These are phyloP conservation scores for Aplochiton taeniatus DNA, from an alignment of 2,797 vertebrate genomes.

Conservation along the genomic window DNA sequence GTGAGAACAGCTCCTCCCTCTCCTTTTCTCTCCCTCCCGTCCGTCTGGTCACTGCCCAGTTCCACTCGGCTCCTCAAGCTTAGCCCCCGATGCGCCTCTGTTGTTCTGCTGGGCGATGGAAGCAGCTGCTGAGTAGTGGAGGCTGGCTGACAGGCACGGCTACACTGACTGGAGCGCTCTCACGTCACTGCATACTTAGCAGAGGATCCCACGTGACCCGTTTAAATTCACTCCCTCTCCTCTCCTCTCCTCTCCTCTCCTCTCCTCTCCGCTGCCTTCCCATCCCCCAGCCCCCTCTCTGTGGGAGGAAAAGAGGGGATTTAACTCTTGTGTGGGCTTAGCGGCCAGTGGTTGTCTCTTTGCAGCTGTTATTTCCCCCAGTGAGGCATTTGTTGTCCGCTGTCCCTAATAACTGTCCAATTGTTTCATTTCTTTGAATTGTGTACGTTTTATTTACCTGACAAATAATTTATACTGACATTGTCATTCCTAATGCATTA, in stretches of 20 bases:
- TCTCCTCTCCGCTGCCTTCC: background rate
- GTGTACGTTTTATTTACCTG: background rate
- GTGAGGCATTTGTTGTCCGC: slow-evolving; percentile 49
- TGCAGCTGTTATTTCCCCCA: slow-evolving; percentile 57
- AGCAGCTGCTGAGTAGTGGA: slow-evolving; percentile 27
- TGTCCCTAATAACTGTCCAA: background rate
- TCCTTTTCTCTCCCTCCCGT: slow-evolving; percentile 1
- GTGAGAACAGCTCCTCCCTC: slow-evolving; percentile 5
- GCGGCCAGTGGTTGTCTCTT: slow-evolving; percentile 57
- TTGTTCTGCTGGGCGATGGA: slow-evolving; percentile 26
- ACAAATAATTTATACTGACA: no score
- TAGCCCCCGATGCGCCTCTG: slow-evolving; percentile 7
- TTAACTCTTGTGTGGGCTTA: slow-evolving; percentile 55
- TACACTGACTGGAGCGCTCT: slow-evolving; percentile 65
- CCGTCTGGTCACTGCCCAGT: no score
- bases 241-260: slow-evolving; percentile 18
- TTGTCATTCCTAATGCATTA: no score
- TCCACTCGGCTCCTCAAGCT: no score
- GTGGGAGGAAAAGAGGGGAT: slow-evolving; percentile 42
- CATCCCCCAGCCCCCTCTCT: slow-evolving; percentile 23
- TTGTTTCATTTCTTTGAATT: background rate
- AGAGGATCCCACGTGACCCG: slow-evolving; percentile 72
- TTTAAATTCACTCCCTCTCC: slow-evolving; percentile 35
- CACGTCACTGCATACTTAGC: slow-evolving; percentile 76
- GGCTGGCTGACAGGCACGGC: slow-evolving; percentile 55